phyloP scores from a whole-genome alignment of 1,140 invertebrate species.

The Heliconius melpomene region DNA sequence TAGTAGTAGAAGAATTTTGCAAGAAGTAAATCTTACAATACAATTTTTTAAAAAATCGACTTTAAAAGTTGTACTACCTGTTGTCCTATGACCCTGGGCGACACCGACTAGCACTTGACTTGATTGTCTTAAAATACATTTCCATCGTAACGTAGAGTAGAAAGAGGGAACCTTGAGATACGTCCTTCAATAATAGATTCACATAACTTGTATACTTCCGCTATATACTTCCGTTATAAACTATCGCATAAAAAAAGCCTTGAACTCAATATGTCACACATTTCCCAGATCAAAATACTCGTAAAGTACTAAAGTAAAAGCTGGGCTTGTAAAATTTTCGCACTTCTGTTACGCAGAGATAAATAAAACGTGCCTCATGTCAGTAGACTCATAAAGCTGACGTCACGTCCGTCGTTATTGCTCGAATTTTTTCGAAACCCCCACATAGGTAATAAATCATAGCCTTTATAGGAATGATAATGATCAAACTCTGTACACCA shows the following conservation, averaged over 20 bases:
- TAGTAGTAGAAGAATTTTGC: too few relatives aligned
- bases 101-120: too few relatives aligned
- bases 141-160: too few relatives aligned
- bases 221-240: too few relatives aligned
- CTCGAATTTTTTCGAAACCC: slow-evolving; percentile 31
- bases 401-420: slow-evolving; percentile 39
- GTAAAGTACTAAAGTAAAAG: slow-evolving; percentile 6
- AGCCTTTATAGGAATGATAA: slow-evolving; percentile 26
- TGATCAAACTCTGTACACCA: slow-evolving; percentile 26
- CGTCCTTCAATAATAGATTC: too few relatives aligned
- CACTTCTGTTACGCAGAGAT: slow-evolving; percentile 1
- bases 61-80: too few relatives aligned
- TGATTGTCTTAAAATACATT: too few relatives aligned
- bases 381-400: slow-evolving; percentile 25
- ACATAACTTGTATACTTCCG: too few relatives aligned
- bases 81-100: too few relatives aligned
- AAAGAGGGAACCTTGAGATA: too few relatives aligned
- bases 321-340: not conserved
- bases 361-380: slow-evolving; percentile 13
- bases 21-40: too few relatives aligned
- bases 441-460: slow-evolving; percentile 36
- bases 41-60: too few relatives aligned
- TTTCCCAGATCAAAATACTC: not conserved
- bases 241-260: not conserved
- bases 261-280: not conserved